Evolutionary conservation across 2,113 vertebrate genomes (phyloP).

Genomic region (Hemiprocne comata): DNA sequence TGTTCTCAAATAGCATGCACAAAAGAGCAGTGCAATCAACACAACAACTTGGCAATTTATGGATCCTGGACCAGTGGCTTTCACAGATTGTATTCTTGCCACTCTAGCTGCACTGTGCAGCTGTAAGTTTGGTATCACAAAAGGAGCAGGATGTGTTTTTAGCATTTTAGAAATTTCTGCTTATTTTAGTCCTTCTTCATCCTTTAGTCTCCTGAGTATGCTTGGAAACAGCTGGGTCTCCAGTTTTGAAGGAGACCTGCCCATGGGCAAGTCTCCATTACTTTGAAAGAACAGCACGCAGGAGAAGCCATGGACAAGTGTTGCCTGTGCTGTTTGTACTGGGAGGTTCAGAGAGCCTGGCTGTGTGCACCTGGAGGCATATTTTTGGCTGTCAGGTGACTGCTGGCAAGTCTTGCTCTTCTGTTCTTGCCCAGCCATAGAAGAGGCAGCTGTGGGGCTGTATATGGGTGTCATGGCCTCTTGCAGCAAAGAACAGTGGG

Average conservation of each 20-base stretch:
- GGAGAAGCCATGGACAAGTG: neutral
- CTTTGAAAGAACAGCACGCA: neutral
- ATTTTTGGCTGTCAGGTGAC: neutral
- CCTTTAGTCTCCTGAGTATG: neutral
- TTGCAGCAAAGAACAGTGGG: neutral
- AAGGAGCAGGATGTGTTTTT: neutral
- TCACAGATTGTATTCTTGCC: neutral
- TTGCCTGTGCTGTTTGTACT: neutral
- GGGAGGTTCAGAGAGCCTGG: neutral
- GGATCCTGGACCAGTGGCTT: neutral
- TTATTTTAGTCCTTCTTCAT: neutral
- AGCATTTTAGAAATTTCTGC: neutral
- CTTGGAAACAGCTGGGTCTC: neutral
- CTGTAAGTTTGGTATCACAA: neutral
- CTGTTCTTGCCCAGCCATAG: neutral
- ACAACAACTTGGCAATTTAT: neutral
- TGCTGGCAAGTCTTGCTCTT: neutral
- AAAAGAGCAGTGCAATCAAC: neutral
- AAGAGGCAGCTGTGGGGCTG: neutral
- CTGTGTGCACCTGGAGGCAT: neutral
- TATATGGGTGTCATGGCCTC: fast-evolving
- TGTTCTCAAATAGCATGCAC: neutral
- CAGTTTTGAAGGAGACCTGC: neutral
- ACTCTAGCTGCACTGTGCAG: neutral
- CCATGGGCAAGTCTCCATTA: neutral